Conservation (phyloP, 1,140 invertebrate genomes). For the Mactra quadrangularis region DNA sequence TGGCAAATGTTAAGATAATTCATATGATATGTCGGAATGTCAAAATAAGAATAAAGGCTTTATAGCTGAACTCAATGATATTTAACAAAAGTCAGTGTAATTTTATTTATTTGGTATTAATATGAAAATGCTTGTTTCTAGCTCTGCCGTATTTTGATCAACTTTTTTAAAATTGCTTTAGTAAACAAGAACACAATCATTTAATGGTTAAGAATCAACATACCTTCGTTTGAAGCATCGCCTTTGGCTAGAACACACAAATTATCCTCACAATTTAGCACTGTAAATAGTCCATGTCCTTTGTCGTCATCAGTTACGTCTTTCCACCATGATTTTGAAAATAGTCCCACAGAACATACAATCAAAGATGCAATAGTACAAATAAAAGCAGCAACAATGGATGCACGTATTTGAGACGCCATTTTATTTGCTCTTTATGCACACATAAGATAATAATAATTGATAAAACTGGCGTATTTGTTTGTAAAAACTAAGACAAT, state of each 20-base stretch:
- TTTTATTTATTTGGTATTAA: neutral
- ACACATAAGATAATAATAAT: too few species aligned
- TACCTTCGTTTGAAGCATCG: neutral
- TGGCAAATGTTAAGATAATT: too few species aligned
- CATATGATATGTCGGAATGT: too few species aligned
- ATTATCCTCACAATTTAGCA: neutral
- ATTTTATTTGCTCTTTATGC: too few species aligned
- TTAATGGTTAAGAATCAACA: neutral
- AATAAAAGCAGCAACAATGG: neutral
- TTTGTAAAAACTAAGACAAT: too few species aligned
- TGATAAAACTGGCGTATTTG: too few species aligned
- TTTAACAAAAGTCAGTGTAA: neutral
- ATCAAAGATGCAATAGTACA: neutral
- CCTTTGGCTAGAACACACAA: neutral
- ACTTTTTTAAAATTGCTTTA: neutral
- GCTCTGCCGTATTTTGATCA: neutral
- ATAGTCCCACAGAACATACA: neutral
- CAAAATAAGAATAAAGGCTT: too few species aligned
- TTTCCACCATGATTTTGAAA: constrained; percentile 2
- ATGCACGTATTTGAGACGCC: neutral
- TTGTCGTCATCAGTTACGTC: neutral
- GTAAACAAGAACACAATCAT: neutral
- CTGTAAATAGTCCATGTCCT: constrained; percentile 22
- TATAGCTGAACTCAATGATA: neutral
- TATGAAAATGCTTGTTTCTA: neutral